Base-by-base conservation (phyloP, 2,113 vertebrate genomes). In the Oncorhynchus kisutch region DNA sequence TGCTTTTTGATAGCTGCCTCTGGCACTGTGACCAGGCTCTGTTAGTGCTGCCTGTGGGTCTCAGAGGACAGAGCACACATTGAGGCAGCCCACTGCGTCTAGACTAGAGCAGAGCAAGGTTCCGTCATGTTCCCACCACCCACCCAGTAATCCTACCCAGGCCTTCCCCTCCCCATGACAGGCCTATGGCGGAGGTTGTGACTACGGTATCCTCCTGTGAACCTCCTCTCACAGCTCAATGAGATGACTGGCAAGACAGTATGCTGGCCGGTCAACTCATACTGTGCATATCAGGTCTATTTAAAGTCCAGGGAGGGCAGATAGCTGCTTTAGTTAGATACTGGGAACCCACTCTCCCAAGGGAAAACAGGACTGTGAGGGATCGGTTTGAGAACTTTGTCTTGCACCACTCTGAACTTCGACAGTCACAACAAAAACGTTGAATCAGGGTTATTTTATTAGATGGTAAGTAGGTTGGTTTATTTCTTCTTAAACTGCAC, bases 391-490 rank as follows among this genome's bases (percentile, higher is more conserved):
- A 71, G 24, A 48, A 71, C 48, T 71, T 51, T 71, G 45, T 71
- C 75, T 79, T 48, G 72, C 49, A 74, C 22, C 2, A 3, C 66
- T 74, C 45, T 72, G 25, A 80, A 75, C 73, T 71, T 71, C 59
- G 29, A 31, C 16, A 4, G 73, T 73, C 67, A 69, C 57, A 24
- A 49, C 2, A 74, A 45, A 45, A 24, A 76, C 25, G 29, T 68
- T 81, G 65, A 71, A 57, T 68, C 71, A 69, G 73, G 67, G 11
- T 66, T 80, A 73, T 75, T 81, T 66, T 75, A 73, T 24, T 73
- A 66, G 60, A 85, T 79, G 86, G 86, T 89, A 84, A 90, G 91
- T 91, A 81, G 69, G 73, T 81, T 27, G 34, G 16, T 59, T 82
- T 45, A 54, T 83, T 82, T 45, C 75, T 82, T 29, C 62, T 45